Evolutionary conservation across 2,888 invertebrate genomes (phyloP), one percentile per base, ranked within the genome.

Genomic region (Labia minor): DNA sequence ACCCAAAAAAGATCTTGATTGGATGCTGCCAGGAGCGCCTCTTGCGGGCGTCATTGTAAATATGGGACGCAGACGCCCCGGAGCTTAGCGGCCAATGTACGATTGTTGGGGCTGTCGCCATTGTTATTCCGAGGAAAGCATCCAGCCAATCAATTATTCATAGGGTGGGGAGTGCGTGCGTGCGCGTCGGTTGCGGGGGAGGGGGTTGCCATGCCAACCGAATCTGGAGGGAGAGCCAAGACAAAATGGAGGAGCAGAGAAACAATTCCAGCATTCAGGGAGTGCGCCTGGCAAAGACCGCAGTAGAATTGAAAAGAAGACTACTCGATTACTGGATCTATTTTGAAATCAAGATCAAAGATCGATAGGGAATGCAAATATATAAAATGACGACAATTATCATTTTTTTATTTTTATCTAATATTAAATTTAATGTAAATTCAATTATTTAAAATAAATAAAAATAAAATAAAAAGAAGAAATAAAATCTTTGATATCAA

Each of bases 141-240:
- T 69, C 69, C 69, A 68, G 66, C 70, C 70, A 70, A 70, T 70
- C 70, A 70, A 70, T 70, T 70, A 70, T 70, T 69, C 70, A 70
- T 70, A 63, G 37, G 63, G 66, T 21, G 61, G 65, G 37, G 61
- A 62, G 65, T 19, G 65, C 62, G 67, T 61, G 19, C 64, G 65
- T 33, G 65, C 21, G 67, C 64, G 21, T 18, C 19, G 64, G 64
- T 26, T 21, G 33, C 21, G 64, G 26, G 20, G 65, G 65, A 19
- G 65, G 19, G 49, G 65, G 49, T n/a, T 33, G 1, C 20, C 10
- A 37, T 19, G 65, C 11, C 19, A 19, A 33, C 21, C 18, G 61
- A 18, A 20, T 6, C 21, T 18, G 26, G 21, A 33, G 26, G 64
- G 64, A 21, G 21, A 19, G 18, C 21, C 16, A 33, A 18, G 64